Evolutionary conservation across 2,797 vertebrate genomes (phyloP).

Genomic region (Cichlasoma orientale): DNA sequence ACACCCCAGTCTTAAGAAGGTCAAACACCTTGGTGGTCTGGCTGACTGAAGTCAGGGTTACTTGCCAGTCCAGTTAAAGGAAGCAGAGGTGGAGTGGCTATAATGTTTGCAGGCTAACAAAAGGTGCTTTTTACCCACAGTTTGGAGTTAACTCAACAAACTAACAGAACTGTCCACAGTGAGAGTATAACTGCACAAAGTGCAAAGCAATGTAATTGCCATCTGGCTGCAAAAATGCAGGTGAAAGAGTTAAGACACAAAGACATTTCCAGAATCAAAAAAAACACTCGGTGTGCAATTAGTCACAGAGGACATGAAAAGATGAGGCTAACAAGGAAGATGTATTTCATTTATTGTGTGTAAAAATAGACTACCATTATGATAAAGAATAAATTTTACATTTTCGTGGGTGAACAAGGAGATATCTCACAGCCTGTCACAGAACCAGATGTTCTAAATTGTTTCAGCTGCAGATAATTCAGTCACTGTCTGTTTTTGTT

Average conservation of each 20-base stretch:
- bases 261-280: not conserved
- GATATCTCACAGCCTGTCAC: not conserved
- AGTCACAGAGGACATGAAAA: not conserved
- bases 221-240: not conserved
- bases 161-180: not conserved
- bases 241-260: not conserved
- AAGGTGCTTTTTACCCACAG: slow-evolving; percentile 1
- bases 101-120: not conserved
- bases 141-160: slow-evolving; percentile 11
- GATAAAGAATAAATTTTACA: not conserved
- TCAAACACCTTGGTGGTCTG: slow-evolving; percentile 35
- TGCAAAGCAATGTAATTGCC: not conserved
- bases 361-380: not conserved
- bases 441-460: not conserved
- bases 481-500: not conserved
- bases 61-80: slow-evolving; percentile 19
- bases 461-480: not conserved
- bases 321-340: not conserved
- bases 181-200: not conserved
- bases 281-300: slow-evolving; percentile 9
- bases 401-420: no score
- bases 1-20: slow-evolving; percentile 32
- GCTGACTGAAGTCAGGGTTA: slow-evolving; percentile 32
- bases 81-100: slow-evolving; percentile 13
- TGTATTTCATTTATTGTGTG: not conserved